These are phyloP conservation scores for Epizoanthus rinbou DNA, from an alignment of 92 coral and sea anemone genomes.

Conservation along the genomic window DNA sequence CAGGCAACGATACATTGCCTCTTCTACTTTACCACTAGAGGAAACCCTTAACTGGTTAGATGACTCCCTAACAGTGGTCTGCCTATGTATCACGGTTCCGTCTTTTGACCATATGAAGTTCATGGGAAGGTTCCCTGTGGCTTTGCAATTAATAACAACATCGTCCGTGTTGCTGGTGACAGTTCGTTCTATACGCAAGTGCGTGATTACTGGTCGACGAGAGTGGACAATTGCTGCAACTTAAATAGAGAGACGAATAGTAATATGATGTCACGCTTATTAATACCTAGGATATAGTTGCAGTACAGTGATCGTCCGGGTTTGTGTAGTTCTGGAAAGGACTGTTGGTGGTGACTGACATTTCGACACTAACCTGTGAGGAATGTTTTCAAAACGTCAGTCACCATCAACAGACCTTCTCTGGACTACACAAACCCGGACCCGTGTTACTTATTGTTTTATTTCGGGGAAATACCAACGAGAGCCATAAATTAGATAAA, in stretches of 20 bases:
- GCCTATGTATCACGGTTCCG: background rate
- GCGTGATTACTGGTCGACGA: background rate
- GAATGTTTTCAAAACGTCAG: no score
- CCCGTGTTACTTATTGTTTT: no score
- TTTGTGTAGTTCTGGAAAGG: no score
- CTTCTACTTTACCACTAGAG: background rate
- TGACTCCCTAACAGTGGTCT: background rate
- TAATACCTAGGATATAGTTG: background rate
- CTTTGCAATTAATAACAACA: background rate
- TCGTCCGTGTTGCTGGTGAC: constrained; percentile 11
- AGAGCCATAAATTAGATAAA: no score
- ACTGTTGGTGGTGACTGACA: no score
- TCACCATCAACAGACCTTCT: no score
- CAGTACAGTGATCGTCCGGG: no score
- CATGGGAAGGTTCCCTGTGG: constrained; percentile 17
- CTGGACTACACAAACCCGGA: no score
- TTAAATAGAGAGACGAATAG: background rate
- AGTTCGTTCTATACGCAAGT: constrained; percentile 15
- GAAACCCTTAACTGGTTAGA: constrained; percentile 5
- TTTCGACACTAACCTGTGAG: no score
- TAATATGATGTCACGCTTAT: background rate
- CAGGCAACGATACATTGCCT: background rate
- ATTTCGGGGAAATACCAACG: no score
- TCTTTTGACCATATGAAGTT: background rate
- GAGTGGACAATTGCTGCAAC: background rate